Base-by-base conservation (phyloP, 2,888 invertebrate species). In the Agrotis clavis region DNA sequence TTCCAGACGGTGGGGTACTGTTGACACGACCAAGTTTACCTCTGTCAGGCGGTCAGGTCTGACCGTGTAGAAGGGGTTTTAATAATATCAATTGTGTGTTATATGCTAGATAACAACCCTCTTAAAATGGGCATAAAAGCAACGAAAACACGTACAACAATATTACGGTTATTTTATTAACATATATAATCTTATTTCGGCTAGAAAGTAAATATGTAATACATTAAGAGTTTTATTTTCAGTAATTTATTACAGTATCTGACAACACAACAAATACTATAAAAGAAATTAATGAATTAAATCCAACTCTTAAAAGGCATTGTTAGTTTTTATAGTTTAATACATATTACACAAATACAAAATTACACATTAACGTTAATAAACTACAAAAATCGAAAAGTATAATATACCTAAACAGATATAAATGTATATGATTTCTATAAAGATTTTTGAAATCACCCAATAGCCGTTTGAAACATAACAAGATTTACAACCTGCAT, bases 281-380 rank as follows among this genome's bases (percentile, higher is more conserved):
- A 53, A 67, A 67, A 74, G 56, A 79, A 79, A 74, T 65, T 64
- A 70, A 70, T 79, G 76, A 81, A 83, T 83, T 81, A 64, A 62
- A 83, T 83, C 81, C 84, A 74, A 60, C 48, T 76, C 35, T 68
- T 65, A 72, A 72, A 70, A 80, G 80, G 63, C 64, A 75, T 81
- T 79, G 79, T 81, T 84, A 83, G 72, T 75, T 50, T 71, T 70
- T 62, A 50, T 71, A 71, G n/a, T 79, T 67, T 45, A 65, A 76
- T 75, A 82, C 48, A 79, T 74, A 74, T 51, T 80, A 80, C 56
- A 80, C 78, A 71, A 74, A 80, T 78, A 82, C 71, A 72, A 50
- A 53, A 66, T 48, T 74, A 68, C 65, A 64, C 54, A 67, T 69
- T 73, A 70, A 51, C 62, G 70, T 71, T 82, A 80, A 78, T 83